Conservation (phyloP, 2,113 vertebrate genomes). For the Hippocampus guttulatus region DNA sequence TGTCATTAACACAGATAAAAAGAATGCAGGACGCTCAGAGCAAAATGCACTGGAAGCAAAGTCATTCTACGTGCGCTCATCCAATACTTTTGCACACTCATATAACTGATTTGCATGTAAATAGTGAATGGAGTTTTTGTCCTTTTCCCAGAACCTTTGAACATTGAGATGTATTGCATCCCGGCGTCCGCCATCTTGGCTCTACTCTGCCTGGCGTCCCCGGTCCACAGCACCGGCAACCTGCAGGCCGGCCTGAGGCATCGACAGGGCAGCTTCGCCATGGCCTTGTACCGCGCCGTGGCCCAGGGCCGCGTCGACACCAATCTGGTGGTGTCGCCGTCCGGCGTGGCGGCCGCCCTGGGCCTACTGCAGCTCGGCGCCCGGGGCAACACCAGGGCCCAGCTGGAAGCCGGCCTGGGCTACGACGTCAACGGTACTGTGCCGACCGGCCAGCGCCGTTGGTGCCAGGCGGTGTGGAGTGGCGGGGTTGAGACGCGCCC, state of each 20-base stretch:
- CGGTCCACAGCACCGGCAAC: constrained; percentile 47
- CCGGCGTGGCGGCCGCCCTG: constrained; percentile 75
- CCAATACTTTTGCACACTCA: not conserved
- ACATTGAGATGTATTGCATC: constrained; percentile 62
- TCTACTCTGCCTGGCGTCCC: constrained; percentile 58
- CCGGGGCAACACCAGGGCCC: constrained; percentile 74
- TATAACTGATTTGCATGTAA: not conserved
- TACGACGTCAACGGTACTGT: constrained; percentile 78
- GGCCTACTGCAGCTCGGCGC: constrained; percentile 84
- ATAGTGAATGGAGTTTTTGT: not conserved
- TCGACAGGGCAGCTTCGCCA: constrained; percentile 75
- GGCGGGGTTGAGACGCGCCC: constrained; percentile 43
- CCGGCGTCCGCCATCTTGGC: constrained; percentile 61
- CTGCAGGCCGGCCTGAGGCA: constrained; percentile 69
- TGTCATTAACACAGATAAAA: too few relatives aligned
- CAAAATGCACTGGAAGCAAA: too few relatives aligned
- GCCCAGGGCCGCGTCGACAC: constrained; percentile 64
- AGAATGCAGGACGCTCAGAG: too few relatives aligned
- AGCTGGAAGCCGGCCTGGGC: constrained; percentile 77
- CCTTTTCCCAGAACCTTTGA: not conserved
- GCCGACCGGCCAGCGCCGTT: constrained; percentile 34
- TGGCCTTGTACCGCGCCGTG: constrained; percentile 73
- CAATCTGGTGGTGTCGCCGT: constrained; percentile 80
- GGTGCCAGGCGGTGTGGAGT: constrained; percentile 62
- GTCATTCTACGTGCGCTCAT: not conserved